phyloP scores from a whole-genome alignment of 1,140 invertebrate genomes.

The Marisa cornuarietis region DNA sequence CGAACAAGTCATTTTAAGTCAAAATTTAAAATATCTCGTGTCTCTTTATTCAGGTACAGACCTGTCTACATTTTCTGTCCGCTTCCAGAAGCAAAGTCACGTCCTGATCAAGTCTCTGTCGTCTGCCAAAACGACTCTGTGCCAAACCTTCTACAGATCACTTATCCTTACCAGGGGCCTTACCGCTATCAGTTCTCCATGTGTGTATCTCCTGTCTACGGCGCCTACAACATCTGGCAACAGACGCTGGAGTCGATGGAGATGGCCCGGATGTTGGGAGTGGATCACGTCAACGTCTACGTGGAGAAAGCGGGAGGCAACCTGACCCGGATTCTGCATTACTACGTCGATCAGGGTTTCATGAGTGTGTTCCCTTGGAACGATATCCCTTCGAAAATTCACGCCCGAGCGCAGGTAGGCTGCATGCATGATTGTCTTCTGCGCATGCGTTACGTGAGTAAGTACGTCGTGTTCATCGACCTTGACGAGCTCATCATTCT shows the following conservation, averaged over 20 bases:
- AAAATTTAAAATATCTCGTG: too few relatives aligned
- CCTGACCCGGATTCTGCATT: not conserved
- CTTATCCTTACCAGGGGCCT: not conserved
- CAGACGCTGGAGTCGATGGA: not conserved
- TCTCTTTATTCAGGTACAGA: too few relatives aligned
- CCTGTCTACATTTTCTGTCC: too few relatives aligned
- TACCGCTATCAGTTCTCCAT: not conserved
- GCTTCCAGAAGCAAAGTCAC: too few relatives aligned
- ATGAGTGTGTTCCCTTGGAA: not conserved
- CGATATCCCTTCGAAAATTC: not conserved
- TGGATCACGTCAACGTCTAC: not conserved
- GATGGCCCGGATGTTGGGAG: not conserved
- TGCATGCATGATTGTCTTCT: constrained; percentile 29
- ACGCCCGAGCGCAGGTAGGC: constrained; percentile 20
- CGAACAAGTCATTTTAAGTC: too few relatives aligned
- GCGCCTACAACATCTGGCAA: not conserved
- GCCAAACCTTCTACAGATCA: not conserved
- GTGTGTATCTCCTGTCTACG: not conserved
- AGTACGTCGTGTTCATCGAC: constrained; percentile 22
- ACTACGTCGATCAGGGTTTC: not conserved
- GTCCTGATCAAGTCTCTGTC: too few relatives aligned
- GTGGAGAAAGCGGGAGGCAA: not conserved
- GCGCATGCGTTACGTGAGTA: constrained; percentile 13
- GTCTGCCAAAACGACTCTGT: too few relatives aligned
- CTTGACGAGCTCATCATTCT: constrained; percentile 29